Evolutionary conservation across 1,140 invertebrate genomes (phyloP).

Genomic region (Metaphire vulgaris): DNA sequence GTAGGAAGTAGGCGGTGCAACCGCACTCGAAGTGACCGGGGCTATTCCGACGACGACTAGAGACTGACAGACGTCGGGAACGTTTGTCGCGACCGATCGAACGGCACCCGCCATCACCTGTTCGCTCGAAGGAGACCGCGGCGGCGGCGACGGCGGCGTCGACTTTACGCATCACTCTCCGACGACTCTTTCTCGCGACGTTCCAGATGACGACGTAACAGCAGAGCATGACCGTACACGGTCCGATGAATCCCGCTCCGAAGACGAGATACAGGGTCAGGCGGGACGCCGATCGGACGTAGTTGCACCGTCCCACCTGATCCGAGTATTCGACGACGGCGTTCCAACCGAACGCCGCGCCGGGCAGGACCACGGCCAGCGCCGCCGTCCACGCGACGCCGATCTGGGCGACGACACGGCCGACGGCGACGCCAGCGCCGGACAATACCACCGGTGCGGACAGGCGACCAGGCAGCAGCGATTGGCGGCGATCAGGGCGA

Average conservation of each 20-base stretch:
- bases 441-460: slow-evolving; percentile 2
- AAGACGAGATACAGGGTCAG: slow-evolving; percentile 1
- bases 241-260: neutral
- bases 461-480: slow-evolving; percentile 10
- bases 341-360: slow-evolving; percentile 8
- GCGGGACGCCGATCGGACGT: slow-evolving; percentile 11
- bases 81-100: too few relatives aligned
- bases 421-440: neutral
- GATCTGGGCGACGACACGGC: slow-evolving; percentile 6
- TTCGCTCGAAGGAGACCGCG: too few relatives aligned
- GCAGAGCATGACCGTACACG: slow-evolving; percentile 6
- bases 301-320: slow-evolving; percentile 5
- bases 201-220: slow-evolving; percentile 4
- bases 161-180: too few relatives aligned
- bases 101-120: too few relatives aligned
- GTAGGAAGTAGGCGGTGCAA: too few relatives aligned
- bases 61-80: too few relatives aligned
- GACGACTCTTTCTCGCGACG: neutral
- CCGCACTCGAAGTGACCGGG: too few relatives aligned
- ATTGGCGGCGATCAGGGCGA: slow-evolving; percentile 7
- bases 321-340: slow-evolving; percentile 12
- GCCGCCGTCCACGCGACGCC: slow-evolving; percentile 1
- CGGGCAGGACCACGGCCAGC: neutral
- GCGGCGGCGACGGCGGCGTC: too few relatives aligned
- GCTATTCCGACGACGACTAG: too few relatives aligned